phyloP scores from a whole-genome alignment of 2,888 invertebrate species.

The Rhimphoctona megacephalus region DNA sequence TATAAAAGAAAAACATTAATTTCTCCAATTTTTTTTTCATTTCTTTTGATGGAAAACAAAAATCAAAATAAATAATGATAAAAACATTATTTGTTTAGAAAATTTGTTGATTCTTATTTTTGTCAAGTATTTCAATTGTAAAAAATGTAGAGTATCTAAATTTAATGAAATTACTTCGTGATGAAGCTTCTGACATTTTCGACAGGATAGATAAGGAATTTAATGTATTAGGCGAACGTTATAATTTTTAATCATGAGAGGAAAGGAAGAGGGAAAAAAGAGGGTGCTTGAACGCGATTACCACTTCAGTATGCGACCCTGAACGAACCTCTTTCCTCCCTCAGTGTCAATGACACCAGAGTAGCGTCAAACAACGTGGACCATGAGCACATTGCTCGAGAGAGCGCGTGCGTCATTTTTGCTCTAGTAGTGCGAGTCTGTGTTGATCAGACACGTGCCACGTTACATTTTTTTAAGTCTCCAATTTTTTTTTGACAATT shows the following conservation, averaged over 20 bases:
- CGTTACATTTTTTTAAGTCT: background rate
- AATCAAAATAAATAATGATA: background rate
- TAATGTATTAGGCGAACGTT: background rate
- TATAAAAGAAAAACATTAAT: too few species aligned
- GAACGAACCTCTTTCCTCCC: conserved; percentile 62
- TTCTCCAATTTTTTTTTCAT: background rate
- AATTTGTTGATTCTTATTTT: background rate
- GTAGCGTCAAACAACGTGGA: conserved; percentile 36
- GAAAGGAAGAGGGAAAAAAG: background rate
- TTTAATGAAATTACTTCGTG: background rate
- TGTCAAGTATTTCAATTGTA: background rate
- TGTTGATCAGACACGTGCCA: conserved; percentile 13
- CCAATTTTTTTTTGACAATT: background rate
- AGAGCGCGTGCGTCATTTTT: conserved; percentile 55
- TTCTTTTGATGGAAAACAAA: background rate
- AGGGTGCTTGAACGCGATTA: conserved; percentile 29
- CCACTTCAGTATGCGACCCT: conserved; percentile 65
- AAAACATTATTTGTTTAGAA: background rate
- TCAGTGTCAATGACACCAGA: conserved; percentile 70
- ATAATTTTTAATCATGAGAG: background rate
- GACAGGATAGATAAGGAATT: background rate
- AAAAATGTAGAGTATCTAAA: background rate
- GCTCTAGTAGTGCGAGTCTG: conserved; percentile 17
- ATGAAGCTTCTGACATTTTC: background rate
- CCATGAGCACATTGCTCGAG: conserved; percentile 48